Conservation (phyloP, 2,888 invertebrate species). For the Zeuzera pyrina region DNA sequence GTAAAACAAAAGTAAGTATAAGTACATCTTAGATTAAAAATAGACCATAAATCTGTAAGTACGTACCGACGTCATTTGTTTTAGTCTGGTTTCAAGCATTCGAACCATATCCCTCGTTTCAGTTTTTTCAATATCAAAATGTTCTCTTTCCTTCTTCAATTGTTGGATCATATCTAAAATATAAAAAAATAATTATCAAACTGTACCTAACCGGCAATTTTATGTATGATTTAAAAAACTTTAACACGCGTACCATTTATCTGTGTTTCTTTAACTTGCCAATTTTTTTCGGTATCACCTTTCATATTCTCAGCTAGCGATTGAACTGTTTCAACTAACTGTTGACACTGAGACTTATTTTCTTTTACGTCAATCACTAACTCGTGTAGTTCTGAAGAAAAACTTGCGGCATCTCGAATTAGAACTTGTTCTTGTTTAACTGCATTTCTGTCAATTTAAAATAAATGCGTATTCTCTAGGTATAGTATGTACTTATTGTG, state of each 20-base stretch:
- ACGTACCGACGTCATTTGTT: constrained; percentile 73
- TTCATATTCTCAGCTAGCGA: constrained; percentile 51
- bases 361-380: constrained; percentile 59
- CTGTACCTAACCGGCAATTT: neutral
- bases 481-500: no score
- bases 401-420: constrained; percentile 60
- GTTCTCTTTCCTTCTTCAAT: constrained; percentile 68
- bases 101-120: constrained; percentile 67
- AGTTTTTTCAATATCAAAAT: constrained; percentile 68
- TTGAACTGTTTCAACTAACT: constrained; percentile 62
- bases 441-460: constrained; percentile 43
- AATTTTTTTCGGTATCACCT: constrained; percentile 53
- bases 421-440: constrained; percentile 65
- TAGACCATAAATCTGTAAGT: no score
- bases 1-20: no score
- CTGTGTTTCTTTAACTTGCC: constrained; percentile 70
- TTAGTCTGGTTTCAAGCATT: constrained; percentile 70
- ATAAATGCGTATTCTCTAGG: neutral
- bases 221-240: neutral
- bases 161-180: constrained; percentile 68
- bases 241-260: constrained; percentile 45
- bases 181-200: neutral
- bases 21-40: no score
- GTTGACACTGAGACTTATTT: constrained; percentile 55
- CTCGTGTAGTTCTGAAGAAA: constrained; percentile 63